Percentiles rank a stretch among this genome's conserved stretches.
Conservation (phyloP, 2,113 vertebrate species). For the Talpa occidentalis region DNA sequence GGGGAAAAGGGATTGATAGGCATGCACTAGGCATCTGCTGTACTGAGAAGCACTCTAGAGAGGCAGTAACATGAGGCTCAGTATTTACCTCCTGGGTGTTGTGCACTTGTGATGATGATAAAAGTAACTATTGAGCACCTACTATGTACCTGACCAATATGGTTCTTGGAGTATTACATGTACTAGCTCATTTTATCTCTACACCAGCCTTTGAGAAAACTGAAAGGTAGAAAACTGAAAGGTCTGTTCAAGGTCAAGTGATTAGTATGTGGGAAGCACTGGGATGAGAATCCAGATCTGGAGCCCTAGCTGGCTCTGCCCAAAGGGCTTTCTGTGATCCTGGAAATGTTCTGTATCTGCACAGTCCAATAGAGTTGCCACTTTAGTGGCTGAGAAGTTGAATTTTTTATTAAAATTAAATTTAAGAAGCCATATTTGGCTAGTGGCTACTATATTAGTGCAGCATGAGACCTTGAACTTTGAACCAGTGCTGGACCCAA, state of each 20-base stretch:
- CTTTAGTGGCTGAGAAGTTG: not conserved
- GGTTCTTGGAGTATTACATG: not conserved
- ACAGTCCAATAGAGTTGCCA: not conserved
- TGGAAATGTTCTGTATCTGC: not conserved
- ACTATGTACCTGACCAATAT: not conserved
- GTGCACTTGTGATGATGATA: not conserved
- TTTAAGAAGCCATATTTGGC: not conserved
- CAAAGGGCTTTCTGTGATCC: not conserved
- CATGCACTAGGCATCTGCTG: not conserved
- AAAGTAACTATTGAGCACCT: not conserved
- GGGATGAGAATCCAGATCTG: not conserved
- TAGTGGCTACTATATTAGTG: not conserved
- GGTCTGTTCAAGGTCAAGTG: not conserved
- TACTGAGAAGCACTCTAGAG: not conserved
- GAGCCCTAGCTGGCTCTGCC: not conserved
- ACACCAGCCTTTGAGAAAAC: conserved; percentile 1
- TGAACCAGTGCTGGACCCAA: not conserved
- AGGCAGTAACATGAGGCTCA: not conserved
- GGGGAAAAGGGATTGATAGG: not conserved
- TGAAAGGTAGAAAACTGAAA: conserved; percentile 46
- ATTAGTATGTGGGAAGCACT: not conserved
- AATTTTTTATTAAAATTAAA: not conserved
- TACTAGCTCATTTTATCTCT: conserved; percentile 34
- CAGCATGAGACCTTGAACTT: not conserved
- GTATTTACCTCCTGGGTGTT: not conserved